Evolutionary conservation across 2,888 invertebrate species (phyloP), one percentile per base, ranked within the genome.

Genomic region (Calliopum simillimum): DNA sequence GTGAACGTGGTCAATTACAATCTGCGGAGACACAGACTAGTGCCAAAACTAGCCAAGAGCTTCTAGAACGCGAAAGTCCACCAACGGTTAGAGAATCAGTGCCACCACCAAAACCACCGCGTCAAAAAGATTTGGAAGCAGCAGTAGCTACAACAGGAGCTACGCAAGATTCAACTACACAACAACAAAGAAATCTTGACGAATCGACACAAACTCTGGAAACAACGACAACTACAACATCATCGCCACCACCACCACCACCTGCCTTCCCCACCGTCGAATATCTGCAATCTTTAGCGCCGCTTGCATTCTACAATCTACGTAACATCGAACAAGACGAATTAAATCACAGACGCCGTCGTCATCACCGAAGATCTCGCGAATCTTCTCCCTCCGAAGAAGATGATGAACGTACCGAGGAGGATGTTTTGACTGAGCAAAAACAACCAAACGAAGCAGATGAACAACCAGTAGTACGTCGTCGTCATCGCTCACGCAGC

Each of bases 251-350:
- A 59, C 87, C 88, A 53, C 87, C 89, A 13, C 80, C 88, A 12
- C 77, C 88, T 21, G 87, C 88, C 56, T 89, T 87, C 75, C 79
- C 83, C 13, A 80, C 79, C 56, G 78, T 83, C 13, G 86, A 86
- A 62, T 90, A 89, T 78, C 81, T 89, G 65, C 90, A 90, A 75
- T 86, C 89, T 1, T 81, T 88, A 71, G 88, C 89, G 16, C 87
- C 89, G 1, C 77, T 87, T 56, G 75, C 75, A 19, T 75, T 88
- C 71, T 89, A 87, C 76, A 87, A 87, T 67, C 78, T 87, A 16
- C 85, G 89, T 58, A 58, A 67, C 21, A 33, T 67, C 73, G 86
- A 51, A 82, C 87, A 71, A 85, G 88, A 72, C 75, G 86, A 71
- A 78, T 87, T 68, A 87, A 86, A 51, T 81, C 87, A 53, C 71